A percentile compares a stretch with the other conserved stretches of the same genome.
These are phyloP conservation scores for Drosophila punjabiensis DNA, from an alignment of 1,140 invertebrate species.

Conservation along the genomic window DNA sequence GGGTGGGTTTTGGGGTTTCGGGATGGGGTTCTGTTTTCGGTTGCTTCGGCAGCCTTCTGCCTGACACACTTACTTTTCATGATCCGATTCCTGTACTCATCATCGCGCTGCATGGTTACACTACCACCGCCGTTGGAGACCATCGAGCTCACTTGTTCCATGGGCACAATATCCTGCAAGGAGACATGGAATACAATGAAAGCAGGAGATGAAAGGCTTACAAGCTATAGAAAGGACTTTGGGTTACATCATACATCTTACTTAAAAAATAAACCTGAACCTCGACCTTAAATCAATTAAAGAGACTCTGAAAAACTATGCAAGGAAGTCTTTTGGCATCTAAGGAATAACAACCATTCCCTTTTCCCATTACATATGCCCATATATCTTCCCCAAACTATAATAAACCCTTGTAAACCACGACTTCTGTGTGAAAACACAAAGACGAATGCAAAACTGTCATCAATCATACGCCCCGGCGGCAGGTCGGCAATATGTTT, in stretches of 20 bases:
- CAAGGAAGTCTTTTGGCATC: not conserved
- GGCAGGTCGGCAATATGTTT: slow-evolving; percentile 40
- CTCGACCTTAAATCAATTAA: slow-evolving; percentile 3
- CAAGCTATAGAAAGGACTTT: not conserved
- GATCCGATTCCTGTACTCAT: slow-evolving; percentile 85
- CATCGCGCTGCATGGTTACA: slow-evolving; percentile 84
- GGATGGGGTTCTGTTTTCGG: slow-evolving; percentile 34
- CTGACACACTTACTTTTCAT: slow-evolving; percentile 85
- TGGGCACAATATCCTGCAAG: slow-evolving; percentile 85
- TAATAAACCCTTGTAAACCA: slow-evolving; percentile 12
- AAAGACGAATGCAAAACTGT: slow-evolving; percentile 31
- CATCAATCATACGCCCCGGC: slow-evolving; percentile 53
- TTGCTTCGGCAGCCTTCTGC: slow-evolving; percentile 16
- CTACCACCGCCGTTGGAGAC: slow-evolving; percentile 84
- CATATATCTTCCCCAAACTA: not conserved
- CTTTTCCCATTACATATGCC: slow-evolving; percentile 4
- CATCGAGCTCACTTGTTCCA: slow-evolving; percentile 85
- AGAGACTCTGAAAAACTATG: not conserved
- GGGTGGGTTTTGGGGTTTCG: not conserved
- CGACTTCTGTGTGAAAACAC: slow-evolving; percentile 22
- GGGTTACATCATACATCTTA: not conserved
- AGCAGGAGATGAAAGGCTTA: not conserved
- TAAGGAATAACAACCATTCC: not conserved
- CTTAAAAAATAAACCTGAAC: not conserved
- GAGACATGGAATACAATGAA: slow-evolving; percentile 19